These are phyloP conservation scores for Parasteatoda lunata DNA, from an alignment of 2,888 invertebrate species.

Conservation along the genomic window DNA sequence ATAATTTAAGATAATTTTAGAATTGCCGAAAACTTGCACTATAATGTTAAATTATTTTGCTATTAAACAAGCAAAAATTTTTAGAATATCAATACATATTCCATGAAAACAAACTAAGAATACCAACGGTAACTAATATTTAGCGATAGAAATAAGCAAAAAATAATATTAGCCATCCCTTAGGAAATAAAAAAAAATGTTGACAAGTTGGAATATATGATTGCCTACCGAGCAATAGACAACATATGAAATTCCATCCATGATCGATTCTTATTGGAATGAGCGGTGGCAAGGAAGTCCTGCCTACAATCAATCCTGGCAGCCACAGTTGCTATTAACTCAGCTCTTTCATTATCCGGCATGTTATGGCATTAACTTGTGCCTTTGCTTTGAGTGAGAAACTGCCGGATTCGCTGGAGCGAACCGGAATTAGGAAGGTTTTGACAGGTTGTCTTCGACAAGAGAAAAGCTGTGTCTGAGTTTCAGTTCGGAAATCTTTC, in stretches of 20 bases:
- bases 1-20: too few relatives aligned
- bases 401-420: slow-evolving; percentile 11
- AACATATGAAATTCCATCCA: not conserved
- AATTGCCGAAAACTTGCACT: too few relatives aligned
- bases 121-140: too few relatives aligned
- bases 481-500: not conserved
- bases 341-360: slow-evolving; percentile 42
- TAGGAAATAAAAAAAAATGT: too few relatives aligned
- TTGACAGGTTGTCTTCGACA: slow-evolving; percentile 29
- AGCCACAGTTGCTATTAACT: slow-evolving; percentile 33
- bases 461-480: not conserved
- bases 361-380: slow-evolving; percentile 16
- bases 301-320: slow-evolving; percentile 41
- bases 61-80: too few relatives aligned
- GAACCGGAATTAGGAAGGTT: slow-evolving; percentile 13
- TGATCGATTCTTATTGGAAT: slow-evolving; percentile 30
- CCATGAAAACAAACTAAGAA: too few relatives aligned
- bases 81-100: too few relatives aligned
- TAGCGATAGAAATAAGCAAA: too few relatives aligned
- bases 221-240: too few relatives aligned
- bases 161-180: too few relatives aligned
- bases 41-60: too few relatives aligned
- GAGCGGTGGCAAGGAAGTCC: slow-evolving; percentile 14
- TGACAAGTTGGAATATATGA: too few relatives aligned
- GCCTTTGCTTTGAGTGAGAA: not conserved